Base-by-base conservation (phyloP, 2,113 vertebrate genomes). In the Paracanthobrama guichenoti region DNA sequence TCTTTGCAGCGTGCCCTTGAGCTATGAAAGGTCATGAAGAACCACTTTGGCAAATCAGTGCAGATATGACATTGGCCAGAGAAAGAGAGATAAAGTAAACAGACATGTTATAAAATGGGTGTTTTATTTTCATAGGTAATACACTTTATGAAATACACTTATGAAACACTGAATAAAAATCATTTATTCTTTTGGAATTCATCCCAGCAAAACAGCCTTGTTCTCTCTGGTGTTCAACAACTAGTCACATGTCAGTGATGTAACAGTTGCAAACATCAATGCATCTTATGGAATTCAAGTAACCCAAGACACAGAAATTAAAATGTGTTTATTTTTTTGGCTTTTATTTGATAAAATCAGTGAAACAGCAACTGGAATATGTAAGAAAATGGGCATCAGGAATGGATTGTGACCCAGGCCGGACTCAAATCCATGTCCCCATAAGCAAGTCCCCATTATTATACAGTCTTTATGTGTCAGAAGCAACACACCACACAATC, bases 41-140 rank as follows among this genome's bases (percentile, higher is more conserved):
- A 71, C 31, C n/a, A 46, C 22, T 82, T 73, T 72, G 48, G 24
- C 53, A 72, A 82, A 59, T 14, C 48, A 81, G 35, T 6, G 26
- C 62, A 24, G 55, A 50, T 26, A 48, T 71, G 55, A 82, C 50
- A 35, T 24, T 59, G 22, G 14, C 35, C 39, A 4, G 22, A 59
- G 10, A n/a, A 66, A 82, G 14, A 71, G 18, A 80, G 50, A 74
- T 48, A 13, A 76, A 12, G 2, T 6, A 39, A 18, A 81, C 67
- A 50, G n/a, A n/a, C n/a, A 35, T 20, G 44, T 14, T 28, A 76
- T 50, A 82, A 66, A 77, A n/a, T 39, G 13, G 22, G 5, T 18
- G 24, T 44, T 84, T 84, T 67, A 77, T 77, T 77, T 42, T 24
- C 3, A 39, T 39, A 62, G 48, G 31, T 42, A 35, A 42, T 7